phyloP scores from a whole-genome alignment of 2,888 invertebrate genomes.

The Ichneumoninae sp. region DNA sequence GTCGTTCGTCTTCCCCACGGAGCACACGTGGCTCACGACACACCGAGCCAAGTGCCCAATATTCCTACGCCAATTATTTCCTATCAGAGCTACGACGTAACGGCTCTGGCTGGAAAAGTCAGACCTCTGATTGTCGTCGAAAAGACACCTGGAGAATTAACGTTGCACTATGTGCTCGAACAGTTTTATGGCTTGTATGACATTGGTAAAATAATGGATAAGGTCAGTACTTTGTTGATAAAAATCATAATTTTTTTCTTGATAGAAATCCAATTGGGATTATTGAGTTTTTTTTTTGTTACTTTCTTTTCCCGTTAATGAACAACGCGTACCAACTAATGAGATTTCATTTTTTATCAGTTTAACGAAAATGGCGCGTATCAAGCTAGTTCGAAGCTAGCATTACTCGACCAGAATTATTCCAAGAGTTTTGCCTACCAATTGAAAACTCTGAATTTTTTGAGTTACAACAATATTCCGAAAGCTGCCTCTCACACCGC shows the following conservation, averaged over 20 bases:
- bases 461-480: constrained; percentile 69
- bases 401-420: constrained; percentile 83
- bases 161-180: constrained; percentile 84
- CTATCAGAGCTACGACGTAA: constrained; percentile 81
- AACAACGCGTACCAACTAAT: not conserved
- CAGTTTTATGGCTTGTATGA: constrained; percentile 83
- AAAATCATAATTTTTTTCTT: not conserved
- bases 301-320: not conserved
- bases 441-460: constrained; percentile 80
- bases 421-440: constrained; percentile 83
- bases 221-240: constrained; percentile 73
- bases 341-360: constrained; percentile 71
- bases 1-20: constrained; percentile 88
- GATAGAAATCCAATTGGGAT: not conserved
- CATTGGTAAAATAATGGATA: constrained; percentile 79
- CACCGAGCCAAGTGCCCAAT: constrained; percentile 83
- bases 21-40: constrained; percentile 80
- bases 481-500: constrained; percentile 43
- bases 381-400: constrained; percentile 84
- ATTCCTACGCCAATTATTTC: constrained; percentile 83
- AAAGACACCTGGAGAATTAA: constrained; percentile 78
- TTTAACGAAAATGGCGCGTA: constrained; percentile 83
- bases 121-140: constrained; percentile 80
- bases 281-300: not conserved
- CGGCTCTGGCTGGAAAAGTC: constrained; percentile 78